Percentiles rank a stretch among this genome's conserved stretches.
These are phyloP conservation scores for Bilobella aurantiaca DNA, from an alignment of 1,140 invertebrate species.

Conservation along the genomic window DNA sequence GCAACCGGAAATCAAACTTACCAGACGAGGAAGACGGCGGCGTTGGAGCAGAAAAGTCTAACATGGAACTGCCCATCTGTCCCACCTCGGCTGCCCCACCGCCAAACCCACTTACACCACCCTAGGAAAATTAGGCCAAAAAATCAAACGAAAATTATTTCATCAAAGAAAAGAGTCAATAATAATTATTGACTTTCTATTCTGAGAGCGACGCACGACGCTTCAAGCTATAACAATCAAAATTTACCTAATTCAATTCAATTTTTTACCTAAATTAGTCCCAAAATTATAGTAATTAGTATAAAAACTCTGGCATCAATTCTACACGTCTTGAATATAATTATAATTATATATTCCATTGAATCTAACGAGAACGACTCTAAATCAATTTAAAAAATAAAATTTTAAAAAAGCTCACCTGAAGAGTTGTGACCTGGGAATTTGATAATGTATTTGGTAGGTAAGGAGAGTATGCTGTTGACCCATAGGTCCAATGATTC, in stretches of 20 bases:
- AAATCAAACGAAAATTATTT: too few relatives aligned
- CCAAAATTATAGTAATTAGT: too few relatives aligned
- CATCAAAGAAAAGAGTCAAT: too few relatives aligned
- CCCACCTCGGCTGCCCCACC: background rate
- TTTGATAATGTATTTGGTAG: slow-evolving; percentile 14
- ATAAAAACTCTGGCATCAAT: too few relatives aligned
- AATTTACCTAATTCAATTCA: too few relatives aligned
- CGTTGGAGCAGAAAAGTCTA: background rate
- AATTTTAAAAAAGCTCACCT: background rate
- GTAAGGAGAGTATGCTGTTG: slow-evolving; percentile 34
- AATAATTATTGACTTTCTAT: too few relatives aligned
- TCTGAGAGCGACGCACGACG: too few relatives aligned
- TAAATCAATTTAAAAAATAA: background rate
- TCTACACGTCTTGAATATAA: too few relatives aligned
- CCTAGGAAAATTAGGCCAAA: background rate
- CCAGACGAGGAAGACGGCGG: background rate
- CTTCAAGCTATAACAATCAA: too few relatives aligned
- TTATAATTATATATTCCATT: background rate
- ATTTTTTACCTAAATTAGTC: too few relatives aligned
- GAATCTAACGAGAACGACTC: background rate
- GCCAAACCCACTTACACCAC: background rate
- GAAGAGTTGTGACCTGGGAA: background rate
- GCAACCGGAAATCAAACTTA: background rate
- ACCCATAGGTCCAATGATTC: slow-evolving; percentile 33
- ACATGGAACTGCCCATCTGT: background rate